phyloP scores from a whole-genome alignment of 2,113 vertebrate species.

The Dendrocopos noguchii region DNA sequence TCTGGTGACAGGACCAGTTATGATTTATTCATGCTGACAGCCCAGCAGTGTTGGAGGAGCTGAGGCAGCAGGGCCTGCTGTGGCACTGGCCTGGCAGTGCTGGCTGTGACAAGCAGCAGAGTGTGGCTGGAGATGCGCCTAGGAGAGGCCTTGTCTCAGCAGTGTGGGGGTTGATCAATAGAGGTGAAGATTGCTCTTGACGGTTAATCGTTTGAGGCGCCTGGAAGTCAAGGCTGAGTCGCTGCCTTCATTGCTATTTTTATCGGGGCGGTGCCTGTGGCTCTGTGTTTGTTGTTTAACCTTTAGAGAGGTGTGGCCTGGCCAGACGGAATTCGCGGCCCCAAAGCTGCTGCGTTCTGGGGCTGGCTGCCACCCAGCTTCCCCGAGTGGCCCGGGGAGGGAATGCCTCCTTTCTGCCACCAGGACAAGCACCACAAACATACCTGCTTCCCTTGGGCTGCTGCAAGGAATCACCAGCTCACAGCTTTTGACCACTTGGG shows the following conservation, averaged over 20 bases:
- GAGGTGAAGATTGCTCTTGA: not conserved
- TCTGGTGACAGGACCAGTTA: not conserved
- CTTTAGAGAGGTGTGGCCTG: not conserved
- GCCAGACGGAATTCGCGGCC: not conserved
- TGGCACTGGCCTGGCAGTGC: not conserved
- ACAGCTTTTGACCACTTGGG: not conserved
- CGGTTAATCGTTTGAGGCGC: not conserved
- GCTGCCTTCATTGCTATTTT: not conserved
- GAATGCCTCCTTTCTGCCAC: not conserved
- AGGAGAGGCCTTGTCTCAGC: not conserved
- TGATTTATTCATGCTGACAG: not conserved
- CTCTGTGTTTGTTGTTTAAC: not conserved
- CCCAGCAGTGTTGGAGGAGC: not conserved
- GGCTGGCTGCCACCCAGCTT: not conserved
- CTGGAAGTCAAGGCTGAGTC: not conserved
- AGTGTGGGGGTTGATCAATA: not conserved
- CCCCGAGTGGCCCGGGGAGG: not conserved
- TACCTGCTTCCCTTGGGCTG: not conserved
- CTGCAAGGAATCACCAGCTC: not conserved
- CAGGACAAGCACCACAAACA: not conserved
- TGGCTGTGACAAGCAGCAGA: not conserved
- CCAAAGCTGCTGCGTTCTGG: fast-evolving
- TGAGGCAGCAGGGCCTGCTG: too few species aligned
- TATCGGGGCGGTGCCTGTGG: not conserved
- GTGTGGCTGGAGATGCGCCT: not conserved